Conservation (phyloP, 2,797 vertebrate species). For the Pangasius sanitwongsei region DNA sequence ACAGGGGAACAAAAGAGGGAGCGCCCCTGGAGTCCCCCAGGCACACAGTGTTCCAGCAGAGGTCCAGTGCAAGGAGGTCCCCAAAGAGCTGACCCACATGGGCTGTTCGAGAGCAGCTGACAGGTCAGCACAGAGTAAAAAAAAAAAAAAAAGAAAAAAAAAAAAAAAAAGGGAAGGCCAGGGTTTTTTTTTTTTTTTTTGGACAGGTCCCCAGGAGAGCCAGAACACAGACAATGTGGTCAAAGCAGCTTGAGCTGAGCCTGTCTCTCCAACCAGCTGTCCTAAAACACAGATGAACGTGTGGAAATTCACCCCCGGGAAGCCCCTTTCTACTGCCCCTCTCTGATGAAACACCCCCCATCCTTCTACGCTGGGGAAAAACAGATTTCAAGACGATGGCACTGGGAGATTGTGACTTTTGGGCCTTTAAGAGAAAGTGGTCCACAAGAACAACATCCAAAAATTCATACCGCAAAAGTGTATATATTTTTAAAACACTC, state of each 20-base stretch:
- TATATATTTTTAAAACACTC: not conserved
- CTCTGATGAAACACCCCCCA: not conserved
- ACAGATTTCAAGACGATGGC: not conserved
- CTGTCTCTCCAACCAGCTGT: conserved; percentile 70
- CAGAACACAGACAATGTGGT: conserved; percentile 68
- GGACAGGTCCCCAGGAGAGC: conserved; percentile 67
- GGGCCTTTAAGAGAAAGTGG: not conserved
- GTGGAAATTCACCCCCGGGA: conserved; percentile 66
- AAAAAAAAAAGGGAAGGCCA: conserved; percentile 60
- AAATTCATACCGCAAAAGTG: not conserved
- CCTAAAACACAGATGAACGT: conserved; percentile 55
- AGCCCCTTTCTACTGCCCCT: not conserved
- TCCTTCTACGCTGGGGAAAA: not conserved
- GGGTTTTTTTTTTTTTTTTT: conserved; percentile 43
- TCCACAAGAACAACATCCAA: not conserved
- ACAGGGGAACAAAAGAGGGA: conserved; percentile 74
- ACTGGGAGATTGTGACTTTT: not conserved
- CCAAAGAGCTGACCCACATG: conserved; percentile 71
- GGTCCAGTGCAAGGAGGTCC: conserved; percentile 71
- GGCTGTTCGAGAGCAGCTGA: conserved; percentile 74
- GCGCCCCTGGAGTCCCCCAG: conserved; percentile 71
- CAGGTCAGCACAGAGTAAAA: conserved; percentile 76
- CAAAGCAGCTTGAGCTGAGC: conserved; percentile 52
- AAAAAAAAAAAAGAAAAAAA: conserved; percentile 55
- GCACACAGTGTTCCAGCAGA: conserved; percentile 77